Percentiles rank a stretch among this genome's conserved stretches.
phyloP scores from a whole-genome alignment of 2,888 invertebrate genomes.

The Polydesmus complanatus region DNA sequence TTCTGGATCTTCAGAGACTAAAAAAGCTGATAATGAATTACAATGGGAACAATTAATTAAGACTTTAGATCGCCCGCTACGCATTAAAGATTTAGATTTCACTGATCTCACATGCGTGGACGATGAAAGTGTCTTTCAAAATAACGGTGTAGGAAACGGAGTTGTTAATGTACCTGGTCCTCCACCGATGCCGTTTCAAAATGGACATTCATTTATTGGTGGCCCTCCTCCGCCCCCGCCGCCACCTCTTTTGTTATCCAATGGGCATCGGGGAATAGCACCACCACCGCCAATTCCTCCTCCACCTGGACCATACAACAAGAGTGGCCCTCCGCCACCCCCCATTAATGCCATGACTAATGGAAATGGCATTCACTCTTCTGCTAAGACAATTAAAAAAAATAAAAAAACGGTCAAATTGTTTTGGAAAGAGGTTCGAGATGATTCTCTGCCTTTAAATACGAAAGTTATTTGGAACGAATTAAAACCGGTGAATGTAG shows the following conservation, averaged over 20 bases:
- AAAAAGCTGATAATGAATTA: slow-evolving; percentile 82
- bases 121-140: slow-evolving; percentile 60
- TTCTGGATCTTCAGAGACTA: slow-evolving; percentile 41
- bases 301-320: slow-evolving; percentile 22
- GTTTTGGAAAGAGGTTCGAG: slow-evolving; percentile 78
- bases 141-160: slow-evolving; percentile 42
- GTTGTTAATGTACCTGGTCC: slow-evolving; percentile 48
- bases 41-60: slow-evolving; percentile 88
- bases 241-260: not conserved
- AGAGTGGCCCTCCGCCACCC: slow-evolving; percentile 25
- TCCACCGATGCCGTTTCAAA: not conserved
- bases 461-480: slow-evolving; percentile 69
- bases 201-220: slow-evolving; percentile 5
- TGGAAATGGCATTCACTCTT: not conserved
- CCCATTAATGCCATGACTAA: slow-evolving; percentile 15
- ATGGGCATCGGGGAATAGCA: slow-evolving; percentile 11
- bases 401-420: slow-evolving; percentile 93
- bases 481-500: slow-evolving; percentile 65
- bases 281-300: slow-evolving; percentile 16
- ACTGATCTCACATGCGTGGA: slow-evolving; percentile 80
- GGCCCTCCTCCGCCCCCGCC: slow-evolving; percentile 17
- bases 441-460: slow-evolving; percentile 25
- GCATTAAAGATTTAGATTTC: slow-evolving; percentile 88
- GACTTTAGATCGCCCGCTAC: slow-evolving; percentile 56
- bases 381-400: slow-evolving; percentile 27